phyloP scores from a whole-genome alignment of 2,797 vertebrate genomes.

The Etheostoma nigrum region DNA sequence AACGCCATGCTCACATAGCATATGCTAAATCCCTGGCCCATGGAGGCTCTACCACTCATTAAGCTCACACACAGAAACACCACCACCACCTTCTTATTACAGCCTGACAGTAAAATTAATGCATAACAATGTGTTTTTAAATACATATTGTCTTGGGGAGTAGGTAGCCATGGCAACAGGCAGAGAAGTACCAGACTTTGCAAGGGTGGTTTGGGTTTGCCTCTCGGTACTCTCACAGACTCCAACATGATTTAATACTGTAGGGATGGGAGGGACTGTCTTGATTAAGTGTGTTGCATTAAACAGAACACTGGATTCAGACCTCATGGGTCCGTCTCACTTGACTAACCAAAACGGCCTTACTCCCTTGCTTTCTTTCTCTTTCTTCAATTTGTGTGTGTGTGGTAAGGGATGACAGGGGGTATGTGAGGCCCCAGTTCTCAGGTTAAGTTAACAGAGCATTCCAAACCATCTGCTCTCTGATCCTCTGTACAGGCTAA shows the following conservation, averaged over 20 bases:
- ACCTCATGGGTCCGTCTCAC: constrained; percentile 30
- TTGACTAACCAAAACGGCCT: constrained; percentile 16
- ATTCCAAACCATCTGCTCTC: constrained; percentile 69
- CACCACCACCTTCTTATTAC: constrained; percentile 28
- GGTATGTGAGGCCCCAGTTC: constrained; percentile 17
- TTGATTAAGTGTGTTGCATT: constrained; percentile 41
- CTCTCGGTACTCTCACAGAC: constrained; percentile 42
- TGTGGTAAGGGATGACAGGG: neutral
- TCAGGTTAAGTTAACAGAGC: constrained; percentile 44
- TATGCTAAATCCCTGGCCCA: constrained; percentile 14
- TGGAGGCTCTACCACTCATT: constrained; percentile 29
- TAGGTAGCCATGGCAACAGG: constrained; percentile 74
- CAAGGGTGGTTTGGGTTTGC: constrained; percentile 50
- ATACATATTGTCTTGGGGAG: constrained; percentile 68
- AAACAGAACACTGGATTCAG: constrained; percentile 31
- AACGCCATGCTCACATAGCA: neutral
- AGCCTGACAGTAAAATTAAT: constrained; percentile 47
- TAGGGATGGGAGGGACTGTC: constrained; percentile 41
- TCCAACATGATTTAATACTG: constrained; percentile 45
- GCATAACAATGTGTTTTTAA: constrained; percentile 66
- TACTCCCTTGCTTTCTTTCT: neutral
- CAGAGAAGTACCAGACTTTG: constrained; percentile 56
- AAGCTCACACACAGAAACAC: constrained; percentile 31
- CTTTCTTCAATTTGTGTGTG: neutral
- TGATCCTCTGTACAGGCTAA: constrained; percentile 52